phyloP scores from a whole-genome alignment of 2,797 vertebrate genomes.

The Neopelma chrysocephalum region DNA sequence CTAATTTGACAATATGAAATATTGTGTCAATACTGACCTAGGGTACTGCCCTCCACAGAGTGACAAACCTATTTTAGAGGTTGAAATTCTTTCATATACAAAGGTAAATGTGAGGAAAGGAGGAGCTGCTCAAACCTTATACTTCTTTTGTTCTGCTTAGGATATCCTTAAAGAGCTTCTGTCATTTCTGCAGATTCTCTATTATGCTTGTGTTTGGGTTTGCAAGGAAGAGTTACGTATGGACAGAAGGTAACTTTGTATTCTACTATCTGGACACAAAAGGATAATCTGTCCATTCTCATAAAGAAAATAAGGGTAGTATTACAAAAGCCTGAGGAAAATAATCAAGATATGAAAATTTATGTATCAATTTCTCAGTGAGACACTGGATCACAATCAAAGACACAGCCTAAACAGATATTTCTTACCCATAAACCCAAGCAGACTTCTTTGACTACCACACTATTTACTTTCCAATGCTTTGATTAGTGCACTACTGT shows the following conservation, averaged over 20 bases:
- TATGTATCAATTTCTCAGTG: not conserved
- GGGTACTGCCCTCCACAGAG: not conserved
- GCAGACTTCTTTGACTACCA: not conserved
- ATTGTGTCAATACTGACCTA: not conserved
- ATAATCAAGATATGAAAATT: slow-evolving; percentile 42
- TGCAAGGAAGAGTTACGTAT: not conserved
- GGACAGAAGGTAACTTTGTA: not conserved
- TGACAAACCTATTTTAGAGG: not conserved
- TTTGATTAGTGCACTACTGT: not conserved
- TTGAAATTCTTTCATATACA: not conserved
- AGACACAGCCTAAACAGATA: slow-evolving; percentile 53
- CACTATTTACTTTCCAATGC: not conserved
- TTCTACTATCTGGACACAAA: not conserved
- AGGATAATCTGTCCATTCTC: not conserved
- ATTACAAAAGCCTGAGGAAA: slow-evolving; percentile 41
- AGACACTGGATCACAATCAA: slow-evolving; percentile 12
- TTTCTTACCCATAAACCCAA: slow-evolving; percentile 13
- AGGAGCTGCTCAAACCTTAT: not conserved
- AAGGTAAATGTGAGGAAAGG: not conserved
- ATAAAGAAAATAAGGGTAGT: not conserved
- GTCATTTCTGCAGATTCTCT: not conserved
- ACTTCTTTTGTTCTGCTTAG: not conserved
- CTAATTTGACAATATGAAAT: not conserved
- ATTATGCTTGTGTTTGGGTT: not conserved
- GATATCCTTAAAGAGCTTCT: not conserved